phyloP scores from a whole-genome alignment of 23 tunicate species.

The Halocynthia roretzi region DNA sequence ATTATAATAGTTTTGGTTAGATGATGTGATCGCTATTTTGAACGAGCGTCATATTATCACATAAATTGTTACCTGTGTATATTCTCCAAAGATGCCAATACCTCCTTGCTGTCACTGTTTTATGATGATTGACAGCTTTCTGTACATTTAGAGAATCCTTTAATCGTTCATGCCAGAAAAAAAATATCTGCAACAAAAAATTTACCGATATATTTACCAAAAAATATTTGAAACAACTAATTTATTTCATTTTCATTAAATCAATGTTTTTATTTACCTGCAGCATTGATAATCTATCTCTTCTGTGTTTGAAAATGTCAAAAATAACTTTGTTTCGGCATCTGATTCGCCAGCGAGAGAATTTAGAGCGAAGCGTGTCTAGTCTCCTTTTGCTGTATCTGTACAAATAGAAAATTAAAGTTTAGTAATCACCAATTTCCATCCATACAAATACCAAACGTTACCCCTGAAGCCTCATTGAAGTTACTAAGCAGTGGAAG shows the following conservation, averaged over 20 bases:
- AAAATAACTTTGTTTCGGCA: not conserved
- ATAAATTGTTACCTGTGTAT: not conserved
- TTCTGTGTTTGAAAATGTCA: not conserved
- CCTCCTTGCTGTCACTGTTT: not conserved
- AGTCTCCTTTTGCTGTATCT: not conserved
- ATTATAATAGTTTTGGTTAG: not conserved
- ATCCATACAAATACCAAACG: not conserved
- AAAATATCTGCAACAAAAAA: not conserved
- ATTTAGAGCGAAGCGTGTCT: not conserved
- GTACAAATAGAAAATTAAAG: not conserved
- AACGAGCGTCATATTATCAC: not conserved
- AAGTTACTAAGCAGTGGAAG: no score
- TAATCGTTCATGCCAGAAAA: slow-evolving; percentile 4
- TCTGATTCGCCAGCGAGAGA: not conserved
- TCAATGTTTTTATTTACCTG: not conserved
- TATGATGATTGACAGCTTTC: not conserved
- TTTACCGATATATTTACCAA: not conserved
- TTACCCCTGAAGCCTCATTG: not conserved
- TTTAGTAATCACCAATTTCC: not conserved
- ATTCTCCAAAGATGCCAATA: slow-evolving; percentile 9
- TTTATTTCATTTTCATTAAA: not conserved
- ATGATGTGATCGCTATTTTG: not conserved
- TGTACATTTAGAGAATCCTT: not conserved
- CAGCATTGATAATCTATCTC: not conserved
- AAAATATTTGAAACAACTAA: not conserved